Base-by-base conservation (phyloP, 2,113 vertebrate genomes). In the Misgurnus mizolepis region DNA sequence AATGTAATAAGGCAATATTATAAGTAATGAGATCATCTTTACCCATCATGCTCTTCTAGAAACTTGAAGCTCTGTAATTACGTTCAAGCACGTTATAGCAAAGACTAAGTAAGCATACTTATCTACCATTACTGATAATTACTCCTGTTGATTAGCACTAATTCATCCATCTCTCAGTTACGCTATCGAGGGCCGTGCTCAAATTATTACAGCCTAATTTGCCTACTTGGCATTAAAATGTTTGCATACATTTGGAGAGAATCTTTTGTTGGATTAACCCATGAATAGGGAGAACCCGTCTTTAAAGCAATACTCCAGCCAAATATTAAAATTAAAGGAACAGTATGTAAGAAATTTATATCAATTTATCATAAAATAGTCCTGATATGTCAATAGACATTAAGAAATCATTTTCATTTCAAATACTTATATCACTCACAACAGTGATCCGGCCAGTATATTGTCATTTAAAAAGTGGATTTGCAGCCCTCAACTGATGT, bases 131-230 rank as follows among this genome's bases (percentile, higher is more conserved):
- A 39, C 39, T 65, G 58, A 77, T 85, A 73, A 77, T 72, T 82
- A 67, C 76, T 60, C 3, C 18, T 17, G 27, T 50, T 47, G 27
- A 71, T 50, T 76, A 67, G 34, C 56, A 6, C 76, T 73, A 77
- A 82, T 73, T 78, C 39, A 78, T 78, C 7, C 41, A 43, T 80
- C 40, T 49, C 17, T 45, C 73, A 78, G 56, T 82, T 65, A 77
- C 73, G 69, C 70, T 66, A 40, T 7, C 41, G 10, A 67, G 61
- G 43, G 39, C 58, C 43, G 66, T 4, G 27, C 71, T 45, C 9
- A 11, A 7, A 68, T 68, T 65, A 77, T 83, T 56, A 77, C 41
- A 12, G 67, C 7, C 55, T 76, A 77, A 85, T 74, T 71, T 68
- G 45, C 41, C 47, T 67, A 66, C 67, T 83, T 67, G 68, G 17